Base-by-base conservation (phyloP, 2,888 invertebrate species). In the Patella pellucida region DNA sequence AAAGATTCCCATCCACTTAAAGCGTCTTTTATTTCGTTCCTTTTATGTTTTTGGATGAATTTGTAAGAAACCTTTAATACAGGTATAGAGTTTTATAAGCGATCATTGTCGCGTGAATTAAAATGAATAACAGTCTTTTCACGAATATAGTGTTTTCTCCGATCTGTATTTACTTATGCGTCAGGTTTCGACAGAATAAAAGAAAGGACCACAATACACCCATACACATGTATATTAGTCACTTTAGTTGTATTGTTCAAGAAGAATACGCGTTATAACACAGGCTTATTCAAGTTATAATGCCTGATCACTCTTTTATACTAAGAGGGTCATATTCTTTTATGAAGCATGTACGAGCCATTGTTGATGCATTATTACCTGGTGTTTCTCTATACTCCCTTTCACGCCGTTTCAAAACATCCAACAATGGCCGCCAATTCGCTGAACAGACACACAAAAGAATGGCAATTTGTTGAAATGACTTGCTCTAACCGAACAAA, bases 381-480 rank as follows among this genome's bases (percentile, higher is more conserved):
- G 23, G 19, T 62, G 62, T 23, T 19, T 23, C 23, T 19, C 62
- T 62, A 23, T 62, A 23, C 62, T 62, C 62, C 62, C 23, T 23
- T 62, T 62, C 62, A 62, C 62, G 23, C 62, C 62, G 19, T 62
- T 62, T 62, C 62, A 62, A 62, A 62, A 62, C 62, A 62, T 62
- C 23, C 23, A 19, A 62, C 62, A 62, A 62, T 23, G 23, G 62
- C 62, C 62, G 23, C 19, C 62, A 62, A 62, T 62, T 62, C 23
- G 19, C 62, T 62, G 19, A 62, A 62, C 62, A 62, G 23, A 23
- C 23, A 11, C 62, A 62, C 62, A 62, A 62, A 23, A 62, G 62
- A 62, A 62, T 62, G 62, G 62, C 62, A 62, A 62, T 62, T 62
- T 62, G 62, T 62, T 62, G 62, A 23, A 62, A 62, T 62, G 62